Conservation (phyloP, 2,888 invertebrate genomes). For the Meandrusa payeni region DNA sequence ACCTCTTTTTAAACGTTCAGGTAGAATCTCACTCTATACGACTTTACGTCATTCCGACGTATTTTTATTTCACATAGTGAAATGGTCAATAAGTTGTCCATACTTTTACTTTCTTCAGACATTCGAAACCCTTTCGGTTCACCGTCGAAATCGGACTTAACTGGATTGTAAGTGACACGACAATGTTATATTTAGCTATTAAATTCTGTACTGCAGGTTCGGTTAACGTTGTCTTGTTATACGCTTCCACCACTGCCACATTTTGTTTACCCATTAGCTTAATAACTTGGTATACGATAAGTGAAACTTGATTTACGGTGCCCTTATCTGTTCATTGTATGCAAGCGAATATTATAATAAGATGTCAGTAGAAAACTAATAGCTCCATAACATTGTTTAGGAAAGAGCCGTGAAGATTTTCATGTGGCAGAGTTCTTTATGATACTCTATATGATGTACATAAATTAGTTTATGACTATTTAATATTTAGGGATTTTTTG, state of each 20-base stretch:
- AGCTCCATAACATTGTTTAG: too few species aligned
- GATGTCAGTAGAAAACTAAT: slow-evolving; percentile 16
- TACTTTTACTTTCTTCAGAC: slow-evolving; percentile 18
- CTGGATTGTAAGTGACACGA: slow-evolving; percentile 16
- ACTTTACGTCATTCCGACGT: neutral
- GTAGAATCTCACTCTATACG: too few species aligned
- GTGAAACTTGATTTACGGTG: slow-evolving; percentile 9
- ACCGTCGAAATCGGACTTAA: slow-evolving; percentile 1
- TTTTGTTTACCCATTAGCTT: slow-evolving; percentile 17
- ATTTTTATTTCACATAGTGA: slow-evolving; percentile 5
- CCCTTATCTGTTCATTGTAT: slow-evolving; percentile 18
- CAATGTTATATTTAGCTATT: slow-evolving; percentile 14
- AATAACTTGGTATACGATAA: slow-evolving; percentile 14
- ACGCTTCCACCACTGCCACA: slow-evolving; percentile 1
- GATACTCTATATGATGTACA: too few species aligned
- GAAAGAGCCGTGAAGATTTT: too few species aligned
- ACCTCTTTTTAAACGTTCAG: too few species aligned
- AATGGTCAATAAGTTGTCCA: slow-evolving; percentile 2
- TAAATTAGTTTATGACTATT: too few species aligned
- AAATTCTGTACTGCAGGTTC: neutral
- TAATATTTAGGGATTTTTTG: too few species aligned
- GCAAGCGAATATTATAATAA: slow-evolving; percentile 15
- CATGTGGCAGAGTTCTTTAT: too few species aligned
- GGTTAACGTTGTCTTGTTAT: slow-evolving; percentile 4
- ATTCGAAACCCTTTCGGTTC: slow-evolving; percentile 1